Conservation (phyloP, 2,113 vertebrate species). For the Lepisosteus osseus region DNA sequence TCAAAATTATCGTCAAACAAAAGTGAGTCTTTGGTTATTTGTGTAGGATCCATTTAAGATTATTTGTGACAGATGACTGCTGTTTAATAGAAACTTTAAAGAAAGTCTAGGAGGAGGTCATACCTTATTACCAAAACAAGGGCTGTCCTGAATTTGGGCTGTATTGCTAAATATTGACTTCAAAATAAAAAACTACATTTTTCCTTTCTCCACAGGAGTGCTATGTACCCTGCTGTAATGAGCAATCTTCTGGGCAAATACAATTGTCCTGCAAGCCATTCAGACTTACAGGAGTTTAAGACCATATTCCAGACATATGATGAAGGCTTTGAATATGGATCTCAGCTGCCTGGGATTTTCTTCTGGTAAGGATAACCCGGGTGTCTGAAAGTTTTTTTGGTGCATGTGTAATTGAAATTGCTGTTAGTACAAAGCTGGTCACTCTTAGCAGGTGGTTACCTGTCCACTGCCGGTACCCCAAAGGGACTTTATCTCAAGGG, state of each 20-base stretch:
- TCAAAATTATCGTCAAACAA: no score
- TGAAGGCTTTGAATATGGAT: slow-evolving; percentile 70
- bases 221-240: slow-evolving; percentile 70
- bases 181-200: not conserved
- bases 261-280: slow-evolving; percentile 47
- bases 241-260: slow-evolving; percentile 69
- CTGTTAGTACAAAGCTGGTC: not conserved
- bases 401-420: not conserved
- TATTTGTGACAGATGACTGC: no score
- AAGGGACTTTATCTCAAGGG: not conserved
- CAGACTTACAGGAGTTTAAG: slow-evolving; percentile 60
- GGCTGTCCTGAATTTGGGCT: no score
- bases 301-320: slow-evolving; percentile 68
- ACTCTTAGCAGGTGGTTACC: not conserved
- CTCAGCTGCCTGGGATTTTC: slow-evolving; percentile 69
- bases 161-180: no score
- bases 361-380: slow-evolving; percentile 52
- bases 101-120: no score
- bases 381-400: not conserved
- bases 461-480: not conserved
- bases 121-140: no score
- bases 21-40: no score
- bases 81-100: no score
- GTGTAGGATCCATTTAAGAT: no score
- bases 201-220: slow-evolving; percentile 48